Conservation (phyloP, 1,140 invertebrate genomes). For the Sitodiplosis mosellana region DNA sequence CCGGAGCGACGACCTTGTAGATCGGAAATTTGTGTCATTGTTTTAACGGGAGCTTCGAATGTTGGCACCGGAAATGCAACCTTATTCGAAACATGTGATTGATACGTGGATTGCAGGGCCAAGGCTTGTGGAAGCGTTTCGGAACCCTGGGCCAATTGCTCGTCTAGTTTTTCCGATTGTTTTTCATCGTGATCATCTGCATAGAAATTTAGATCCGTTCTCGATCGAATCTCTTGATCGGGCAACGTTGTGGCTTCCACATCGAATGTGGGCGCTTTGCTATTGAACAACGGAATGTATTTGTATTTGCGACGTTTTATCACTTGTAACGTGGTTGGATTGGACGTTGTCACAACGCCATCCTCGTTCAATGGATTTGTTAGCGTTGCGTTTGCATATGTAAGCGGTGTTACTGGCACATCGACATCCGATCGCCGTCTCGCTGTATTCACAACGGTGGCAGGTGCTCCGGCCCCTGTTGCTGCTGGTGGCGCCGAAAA, state of each 20-base stretch:
- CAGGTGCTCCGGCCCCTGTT: not conserved
- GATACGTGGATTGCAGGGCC: not conserved
- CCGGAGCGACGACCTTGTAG: conserved; percentile 19
- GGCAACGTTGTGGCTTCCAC: not conserved
- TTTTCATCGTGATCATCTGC: conserved; percentile 15
- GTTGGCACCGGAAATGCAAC: not conserved
- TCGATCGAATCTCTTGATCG: not conserved
- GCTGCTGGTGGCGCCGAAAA: conserved; percentile 6
- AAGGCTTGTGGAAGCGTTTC: not conserved
- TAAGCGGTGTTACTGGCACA: not conserved
- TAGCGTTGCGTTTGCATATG: not conserved
- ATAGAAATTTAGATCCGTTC: conserved; percentile 10
- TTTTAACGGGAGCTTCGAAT: no score
- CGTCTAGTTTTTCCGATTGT: conserved; percentile 18
- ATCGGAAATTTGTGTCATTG: conserved; percentile 2
- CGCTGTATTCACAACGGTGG: not conserved
- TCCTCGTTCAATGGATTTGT: no score
- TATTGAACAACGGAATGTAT: not conserved
- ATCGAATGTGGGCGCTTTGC: no score
- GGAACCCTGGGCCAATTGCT: no score
- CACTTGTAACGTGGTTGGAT: not conserved
- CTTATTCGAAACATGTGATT: not conserved
- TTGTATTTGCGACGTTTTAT: not conserved
- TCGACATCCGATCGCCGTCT: not conserved
- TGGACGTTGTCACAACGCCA: not conserved